Conservation (phyloP, 2,888 invertebrate genomes). For the Serrognathus titanus region DNA sequence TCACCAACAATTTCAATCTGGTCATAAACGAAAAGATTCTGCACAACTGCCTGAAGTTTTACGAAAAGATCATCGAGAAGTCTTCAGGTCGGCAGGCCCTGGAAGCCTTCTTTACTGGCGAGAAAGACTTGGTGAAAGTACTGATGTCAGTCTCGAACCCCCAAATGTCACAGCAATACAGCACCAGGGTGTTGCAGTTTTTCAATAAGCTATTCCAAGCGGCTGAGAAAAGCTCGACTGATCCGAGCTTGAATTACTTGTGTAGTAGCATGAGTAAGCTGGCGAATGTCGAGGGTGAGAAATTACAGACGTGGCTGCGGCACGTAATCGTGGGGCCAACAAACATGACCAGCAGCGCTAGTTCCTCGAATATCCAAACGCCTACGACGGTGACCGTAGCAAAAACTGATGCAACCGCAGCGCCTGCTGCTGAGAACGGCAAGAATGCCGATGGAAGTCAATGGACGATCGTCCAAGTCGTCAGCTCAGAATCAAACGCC, state of each 20-base stretch:
- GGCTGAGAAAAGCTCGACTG: conserved; percentile 61
- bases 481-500: conserved; percentile 28
- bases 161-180: conserved; percentile 66
- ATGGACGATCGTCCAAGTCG: conserved; percentile 32
- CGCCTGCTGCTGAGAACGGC: conserved; percentile 4
- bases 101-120: conserved; percentile 73
- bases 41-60: conserved; percentile 72
- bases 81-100: conserved; percentile 78
- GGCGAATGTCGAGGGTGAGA: conserved; percentile 60
- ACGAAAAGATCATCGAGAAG: conserved; percentile 82
- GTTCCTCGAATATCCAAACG: conserved; percentile 53
- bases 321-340: conserved; percentile 62
- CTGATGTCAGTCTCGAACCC: conserved; percentile 78
- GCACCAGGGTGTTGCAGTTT: conserved; percentile 75
- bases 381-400: conserved; percentile 51
- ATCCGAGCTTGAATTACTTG: conserved; percentile 61
- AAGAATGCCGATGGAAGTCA: conserved; percentile 27
- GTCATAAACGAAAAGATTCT: conserved; percentile 59
- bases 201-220: conserved; percentile 70
- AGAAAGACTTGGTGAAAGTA: conserved; percentile 71
- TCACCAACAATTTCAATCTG: conserved; percentile 47
- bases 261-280: conserved; percentile 66
- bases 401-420: conserved; percentile 41
- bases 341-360: conserved; percentile 46
- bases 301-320: conserved; percentile 62